Conservation (phyloP, 2,113 vertebrate species). For the Furnarius figulus region DNA sequence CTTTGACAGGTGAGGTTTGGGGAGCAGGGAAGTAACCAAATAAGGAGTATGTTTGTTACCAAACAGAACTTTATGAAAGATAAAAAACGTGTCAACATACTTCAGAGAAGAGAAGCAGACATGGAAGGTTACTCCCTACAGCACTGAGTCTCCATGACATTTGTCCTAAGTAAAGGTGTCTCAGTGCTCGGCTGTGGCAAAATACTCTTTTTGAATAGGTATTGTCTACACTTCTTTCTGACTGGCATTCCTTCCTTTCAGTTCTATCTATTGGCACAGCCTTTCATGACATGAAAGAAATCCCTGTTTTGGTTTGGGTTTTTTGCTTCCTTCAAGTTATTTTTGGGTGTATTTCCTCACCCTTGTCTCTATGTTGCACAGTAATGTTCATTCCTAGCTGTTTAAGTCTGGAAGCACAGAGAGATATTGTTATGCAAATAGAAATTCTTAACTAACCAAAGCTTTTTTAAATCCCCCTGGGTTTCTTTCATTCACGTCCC, state of each 20-base stretch:
- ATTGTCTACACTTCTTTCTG: neutral
- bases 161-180: neutral
- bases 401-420: neutral
- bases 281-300: neutral
- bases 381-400: neutral
- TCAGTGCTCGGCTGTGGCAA: neutral
- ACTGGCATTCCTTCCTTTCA: neutral
- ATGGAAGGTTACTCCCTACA: neutral
- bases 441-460: neutral
- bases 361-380: neutral
- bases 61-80: neutral
- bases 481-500: neutral
- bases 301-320: neutral
- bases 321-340: neutral
- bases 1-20: neutral
- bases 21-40: neutral
- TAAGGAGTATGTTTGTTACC: neutral
- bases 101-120: neutral
- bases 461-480: neutral
- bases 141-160: rapidly evolving
- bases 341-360: neutral
- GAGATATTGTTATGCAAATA: neutral
- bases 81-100: neutral
- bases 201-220: neutral
- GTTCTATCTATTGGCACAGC: neutral